These are phyloP conservation scores for Cylloceria caligata DNA, from an alignment of 2,888 invertebrate genomes.

Conservation along the genomic window DNA sequence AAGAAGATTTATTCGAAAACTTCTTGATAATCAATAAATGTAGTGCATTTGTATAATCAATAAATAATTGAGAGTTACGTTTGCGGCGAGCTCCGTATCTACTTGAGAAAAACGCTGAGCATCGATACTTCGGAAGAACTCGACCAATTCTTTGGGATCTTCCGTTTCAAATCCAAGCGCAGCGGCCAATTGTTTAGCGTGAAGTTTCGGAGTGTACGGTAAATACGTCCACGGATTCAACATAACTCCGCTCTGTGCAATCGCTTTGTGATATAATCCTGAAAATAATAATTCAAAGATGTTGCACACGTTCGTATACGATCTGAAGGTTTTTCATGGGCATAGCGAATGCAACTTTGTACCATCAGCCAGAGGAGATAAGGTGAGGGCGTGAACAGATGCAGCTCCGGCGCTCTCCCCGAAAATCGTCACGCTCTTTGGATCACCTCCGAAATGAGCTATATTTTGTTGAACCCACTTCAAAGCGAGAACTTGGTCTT, in stretches of 20 bases:
- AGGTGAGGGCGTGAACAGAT: slow-evolving; percentile 70
- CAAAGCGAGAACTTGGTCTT: slow-evolving; percentile 76
- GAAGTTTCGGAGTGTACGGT: slow-evolving; percentile 58
- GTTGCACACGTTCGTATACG: background rate
- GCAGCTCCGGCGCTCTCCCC: slow-evolving; percentile 75
- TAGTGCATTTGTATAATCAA: background rate
- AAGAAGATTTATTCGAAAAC: background rate
- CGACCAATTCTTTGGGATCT: slow-evolving; percentile 73
- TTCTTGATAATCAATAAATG: background rate
- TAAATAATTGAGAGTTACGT: slow-evolving; percentile 56
- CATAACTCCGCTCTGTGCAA: slow-evolving; percentile 77
- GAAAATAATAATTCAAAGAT: slow-evolving; percentile 13
- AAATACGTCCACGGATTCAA: slow-evolving; percentile 74
- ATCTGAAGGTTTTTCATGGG: no score
- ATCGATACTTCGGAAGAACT: slow-evolving; percentile 76
- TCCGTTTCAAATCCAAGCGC: slow-evolving; percentile 70
- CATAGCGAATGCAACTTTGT: background rate
- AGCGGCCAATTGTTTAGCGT: slow-evolving; percentile 70
- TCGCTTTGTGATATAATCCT: slow-evolving; percentile 81
- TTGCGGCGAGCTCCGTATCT: slow-evolving; percentile 53
- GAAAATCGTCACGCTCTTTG: slow-evolving; percentile 74
- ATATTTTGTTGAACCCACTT: slow-evolving; percentile 75
- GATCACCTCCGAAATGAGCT: slow-evolving; percentile 74
- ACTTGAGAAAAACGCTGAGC: slow-evolving; percentile 67
- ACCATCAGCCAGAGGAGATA: slow-evolving; percentile 72